Evolutionary conservation across 2,113 vertebrate species (phyloP).

Genomic region (Aspidoscelis tigris): DNA sequence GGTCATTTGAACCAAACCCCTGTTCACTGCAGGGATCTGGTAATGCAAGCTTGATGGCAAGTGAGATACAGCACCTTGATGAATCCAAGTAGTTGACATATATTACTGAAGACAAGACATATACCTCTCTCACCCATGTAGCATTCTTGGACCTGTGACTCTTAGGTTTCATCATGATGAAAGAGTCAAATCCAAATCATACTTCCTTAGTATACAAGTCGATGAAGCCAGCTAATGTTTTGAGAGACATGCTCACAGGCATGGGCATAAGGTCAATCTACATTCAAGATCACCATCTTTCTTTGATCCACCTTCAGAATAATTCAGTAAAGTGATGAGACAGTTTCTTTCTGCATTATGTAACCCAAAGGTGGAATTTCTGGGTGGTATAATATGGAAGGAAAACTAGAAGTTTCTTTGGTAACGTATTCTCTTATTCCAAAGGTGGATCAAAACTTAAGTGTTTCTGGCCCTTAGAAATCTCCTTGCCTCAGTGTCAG

Average conservation of each 20-base stretch:
- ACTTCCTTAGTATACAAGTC: slow-evolving; percentile 58
- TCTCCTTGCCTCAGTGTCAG: slow-evolving; percentile 55
- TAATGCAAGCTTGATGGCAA: slow-evolving; percentile 10
- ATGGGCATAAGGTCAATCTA: slow-evolving; percentile 59
- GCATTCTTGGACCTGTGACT: slow-evolving; percentile 55
- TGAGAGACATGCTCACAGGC: slow-evolving; percentile 62
- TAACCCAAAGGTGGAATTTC: too few relatives aligned
- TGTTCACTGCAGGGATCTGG: slow-evolving; percentile 17
- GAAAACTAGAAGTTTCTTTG: too few relatives aligned
- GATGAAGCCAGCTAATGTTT: slow-evolving; percentile 57
- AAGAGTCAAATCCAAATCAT: slow-evolving; percentile 61
- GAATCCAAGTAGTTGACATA: background rate
- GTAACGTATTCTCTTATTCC: too few relatives aligned
- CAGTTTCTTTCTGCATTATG: too few relatives aligned
- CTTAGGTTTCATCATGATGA: slow-evolving; percentile 55
- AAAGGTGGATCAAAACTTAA: too few relatives aligned
- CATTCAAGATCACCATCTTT: slow-evolving; percentile 38
- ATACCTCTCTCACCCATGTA: slow-evolving; percentile 63
- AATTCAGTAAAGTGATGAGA: too few relatives aligned
- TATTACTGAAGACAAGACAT: slow-evolving; percentile 35
- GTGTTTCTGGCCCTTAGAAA: slow-evolving; percentile 33
- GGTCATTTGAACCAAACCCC: too few relatives aligned
- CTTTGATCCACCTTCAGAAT: too few relatives aligned
- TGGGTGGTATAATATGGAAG: too few relatives aligned
- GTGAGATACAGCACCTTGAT: background rate